A percentile compares a stretch with the other conserved stretches of the same genome.
Evolutionary conservation across 2,797 vertebrate genomes (phyloP).

Genomic region (Tragelaphus eurycerus): DNA sequence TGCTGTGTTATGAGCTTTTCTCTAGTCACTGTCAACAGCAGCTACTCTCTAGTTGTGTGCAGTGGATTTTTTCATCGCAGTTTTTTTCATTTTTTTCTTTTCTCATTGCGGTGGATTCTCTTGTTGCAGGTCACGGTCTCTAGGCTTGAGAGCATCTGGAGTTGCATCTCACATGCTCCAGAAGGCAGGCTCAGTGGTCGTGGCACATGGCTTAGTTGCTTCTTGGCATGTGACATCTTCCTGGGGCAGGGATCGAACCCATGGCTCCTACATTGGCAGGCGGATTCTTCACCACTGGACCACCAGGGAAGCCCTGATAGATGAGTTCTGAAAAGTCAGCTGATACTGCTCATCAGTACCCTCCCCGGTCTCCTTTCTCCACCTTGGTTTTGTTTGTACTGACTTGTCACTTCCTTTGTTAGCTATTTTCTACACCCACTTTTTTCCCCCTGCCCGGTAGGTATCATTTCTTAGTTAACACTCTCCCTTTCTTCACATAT

Average conservation of each 20-base stretch:
- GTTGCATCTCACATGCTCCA: background rate
- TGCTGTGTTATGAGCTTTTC: background rate
- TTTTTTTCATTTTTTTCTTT: background rate
- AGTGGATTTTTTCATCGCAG: too few species aligned
- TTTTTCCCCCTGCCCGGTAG: background rate
- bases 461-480: background rate
- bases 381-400: background rate
- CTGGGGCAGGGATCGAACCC: background rate
- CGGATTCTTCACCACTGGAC: background rate
- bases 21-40: too few species aligned
- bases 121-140: background rate
- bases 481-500: accelerated
- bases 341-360: background rate
- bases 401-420: background rate
- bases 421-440: background rate
- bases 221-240: background rate
- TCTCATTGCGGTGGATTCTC: background rate
- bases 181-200: background rate
- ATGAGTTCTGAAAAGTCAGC: accelerated
- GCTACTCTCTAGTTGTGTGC: background rate
- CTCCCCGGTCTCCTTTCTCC: background rate
- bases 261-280: background rate
- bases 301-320: too few species aligned
- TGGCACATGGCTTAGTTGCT: background rate
- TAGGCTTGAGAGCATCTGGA: accelerated